These are phyloP conservation scores for Resseliella maxima DNA, from an alignment of 2,888 invertebrate species.

Conservation along the genomic window DNA sequence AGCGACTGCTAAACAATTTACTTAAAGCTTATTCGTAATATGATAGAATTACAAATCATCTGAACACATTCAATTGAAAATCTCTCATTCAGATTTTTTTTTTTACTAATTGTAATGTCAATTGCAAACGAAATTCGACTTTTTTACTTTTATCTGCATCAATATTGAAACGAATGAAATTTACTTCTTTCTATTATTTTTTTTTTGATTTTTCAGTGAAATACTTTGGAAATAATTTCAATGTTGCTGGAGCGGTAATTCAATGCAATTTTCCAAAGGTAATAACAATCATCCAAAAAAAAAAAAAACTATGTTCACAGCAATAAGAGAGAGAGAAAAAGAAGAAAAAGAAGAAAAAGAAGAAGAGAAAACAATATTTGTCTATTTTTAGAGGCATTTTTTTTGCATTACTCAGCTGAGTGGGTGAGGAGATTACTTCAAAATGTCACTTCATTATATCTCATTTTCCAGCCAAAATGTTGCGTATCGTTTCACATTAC, in stretches of 20 bases:
- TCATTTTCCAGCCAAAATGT: not conserved
- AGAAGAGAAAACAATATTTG: not conserved
- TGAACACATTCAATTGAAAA: too few relatives aligned
- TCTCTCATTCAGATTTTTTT: too few relatives aligned
- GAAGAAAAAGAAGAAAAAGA: not conserved
- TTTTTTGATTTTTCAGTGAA: not conserved
- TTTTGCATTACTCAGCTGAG: not conserved
- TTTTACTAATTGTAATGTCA: too few relatives aligned
- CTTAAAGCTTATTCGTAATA: too few relatives aligned
- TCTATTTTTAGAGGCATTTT: not conserved
- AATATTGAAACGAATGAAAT: not conserved
- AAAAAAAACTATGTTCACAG: too few relatives aligned
- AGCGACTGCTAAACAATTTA: too few relatives aligned
- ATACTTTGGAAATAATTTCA: not conserved
- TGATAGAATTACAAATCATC: too few relatives aligned
- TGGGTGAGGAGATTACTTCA: conserved; percentile 6
- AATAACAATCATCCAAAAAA: too few relatives aligned
- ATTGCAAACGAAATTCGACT: too few relatives aligned
- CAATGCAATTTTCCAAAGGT: too few relatives aligned
- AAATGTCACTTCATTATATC: conserved; percentile 30
- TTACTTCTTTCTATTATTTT: not conserved
- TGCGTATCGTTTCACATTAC: conserved; percentile 13
- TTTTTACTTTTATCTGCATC: too few relatives aligned
- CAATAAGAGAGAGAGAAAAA: not conserved
- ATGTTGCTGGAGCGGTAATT: too few relatives aligned